Percentiles rank a stretch among this genome's conserved stretches.
phyloP scores from a whole-genome alignment of 2,888 invertebrate genomes.

The Scaptomyza polygonia region DNA sequence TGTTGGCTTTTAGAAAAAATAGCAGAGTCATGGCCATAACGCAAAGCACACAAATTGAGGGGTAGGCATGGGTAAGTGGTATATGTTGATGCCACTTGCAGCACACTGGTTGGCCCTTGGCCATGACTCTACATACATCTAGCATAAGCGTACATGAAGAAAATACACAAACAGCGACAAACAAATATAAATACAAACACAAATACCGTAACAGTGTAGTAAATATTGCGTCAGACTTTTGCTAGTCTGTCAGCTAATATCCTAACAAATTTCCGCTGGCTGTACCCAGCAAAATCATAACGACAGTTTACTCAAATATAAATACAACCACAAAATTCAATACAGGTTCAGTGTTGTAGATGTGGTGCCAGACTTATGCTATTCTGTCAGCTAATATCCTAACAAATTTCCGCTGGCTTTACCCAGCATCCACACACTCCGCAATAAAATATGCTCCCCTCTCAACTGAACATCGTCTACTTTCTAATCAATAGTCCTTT shows the following conservation, averaged over 20 bases:
- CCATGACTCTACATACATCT: slow-evolving; percentile 24
- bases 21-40: slow-evolving; percentile 21
- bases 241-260: slow-evolving; percentile 49
- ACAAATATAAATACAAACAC: slow-evolving; percentile 18
- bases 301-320: slow-evolving; percentile 23
- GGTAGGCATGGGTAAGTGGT: slow-evolving; percentile 23
- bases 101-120: slow-evolving; percentile 29
- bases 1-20: slow-evolving; percentile 32
- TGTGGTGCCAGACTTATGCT: slow-evolving; percentile 43
- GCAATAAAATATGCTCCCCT: neutral
- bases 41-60: slow-evolving; percentile 18
- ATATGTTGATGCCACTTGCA: slow-evolving; percentile 42
- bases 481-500: slow-evolving; percentile 17
- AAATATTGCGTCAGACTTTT: slow-evolving; percentile 50
- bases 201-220: slow-evolving; percentile 34
- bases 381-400: slow-evolving; percentile 54
- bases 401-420: slow-evolving; percentile 56
- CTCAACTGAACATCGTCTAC: neutral
- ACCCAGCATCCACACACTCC: slow-evolving; percentile 6
- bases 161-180: slow-evolving; percentile 3
- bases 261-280: slow-evolving; percentile 60
- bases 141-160: slow-evolving; percentile 14
- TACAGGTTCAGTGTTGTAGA: slow-evolving; percentile 42
- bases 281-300: slow-evolving; percentile 35
- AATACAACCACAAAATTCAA: slow-evolving; percentile 23